Percentiles rank a stretch among this genome's conserved stretches.
Evolutionary conservation across 2,113 vertebrate genomes (phyloP).

Genomic region (Vulpes vulpes): DNA sequence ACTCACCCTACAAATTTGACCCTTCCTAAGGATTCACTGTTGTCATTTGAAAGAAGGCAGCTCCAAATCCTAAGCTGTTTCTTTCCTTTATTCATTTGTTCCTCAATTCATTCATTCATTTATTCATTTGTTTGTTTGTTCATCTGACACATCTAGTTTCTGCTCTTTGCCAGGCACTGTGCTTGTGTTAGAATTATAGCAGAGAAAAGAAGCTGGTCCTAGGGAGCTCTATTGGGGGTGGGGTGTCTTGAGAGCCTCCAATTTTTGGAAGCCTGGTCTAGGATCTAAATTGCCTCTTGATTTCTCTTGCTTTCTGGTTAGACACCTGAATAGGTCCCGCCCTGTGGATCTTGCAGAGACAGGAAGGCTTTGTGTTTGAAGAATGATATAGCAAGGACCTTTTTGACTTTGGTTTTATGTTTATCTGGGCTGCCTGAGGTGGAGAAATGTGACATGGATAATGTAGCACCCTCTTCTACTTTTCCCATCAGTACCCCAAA

Average conservation of each 20-base stretch:
- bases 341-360: accelerated
- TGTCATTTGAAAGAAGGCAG: not conserved
- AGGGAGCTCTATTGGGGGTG: not conserved
- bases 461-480: not conserved
- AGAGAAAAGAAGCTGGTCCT: not conserved
- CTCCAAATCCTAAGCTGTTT: not conserved
- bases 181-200: not conserved
- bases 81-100: not conserved
- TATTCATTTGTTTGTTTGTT: not conserved
- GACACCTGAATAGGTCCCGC: not conserved
- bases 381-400: not conserved
- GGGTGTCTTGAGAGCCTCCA: not conserved
- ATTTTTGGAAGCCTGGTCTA: not conserved
- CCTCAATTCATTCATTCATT: not conserved
- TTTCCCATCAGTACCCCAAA: not conserved
- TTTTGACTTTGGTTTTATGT: not conserved
- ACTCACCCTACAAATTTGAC: not conserved
- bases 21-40: not conserved
- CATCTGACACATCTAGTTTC: not conserved
- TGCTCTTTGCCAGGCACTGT: accelerated
- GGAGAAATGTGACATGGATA: not conserved
- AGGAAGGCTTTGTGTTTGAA: not conserved
- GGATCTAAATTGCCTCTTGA: not conserved
- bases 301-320: not conserved
- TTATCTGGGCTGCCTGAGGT: not conserved